Evolutionary conservation across 2,888 invertebrate species (phyloP), one percentile per base, ranked within the genome.

Genomic region (Didymodactylos carnosus): DNA sequence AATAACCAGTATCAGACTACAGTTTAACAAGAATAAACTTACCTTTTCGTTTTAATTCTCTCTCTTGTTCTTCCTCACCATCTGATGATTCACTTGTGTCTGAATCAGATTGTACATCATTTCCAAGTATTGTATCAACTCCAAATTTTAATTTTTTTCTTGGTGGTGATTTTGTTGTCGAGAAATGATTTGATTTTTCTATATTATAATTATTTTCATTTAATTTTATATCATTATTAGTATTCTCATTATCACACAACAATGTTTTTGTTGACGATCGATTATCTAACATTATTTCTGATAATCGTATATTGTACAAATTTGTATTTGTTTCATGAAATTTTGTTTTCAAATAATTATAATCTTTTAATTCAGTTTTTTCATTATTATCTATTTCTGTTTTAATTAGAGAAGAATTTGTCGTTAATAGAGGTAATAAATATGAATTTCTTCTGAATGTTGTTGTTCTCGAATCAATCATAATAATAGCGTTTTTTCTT

Each of bases 101-200:
- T 70, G 70, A 40, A 43, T 40, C 5, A 39, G 46, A 51, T 25
- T 51, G 7, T 51, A 13, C 14, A 51, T 27, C 27, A 51, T 51
- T 70, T 3, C 70, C 70, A 23, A 70, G 70, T 39, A 70, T 70
- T 27, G 70, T n/a, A 27, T 70, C 70, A 41, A 70, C 70, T n/a
- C 70, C 70, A 40, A 70, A 70, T 40, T 70, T 70, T 3, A 70
- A 35, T 46, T 70, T 46, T 19, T 70, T 70, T 29, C 41, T 7
- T 70, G 70, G 46, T 70, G 46, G 41, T 40, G 11, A 43, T 40
- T 29, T 19, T 16, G 19, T 43, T 23, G 19, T 70, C n/a, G 16
- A 16, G n/a, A 19, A 16, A 70, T 43, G 41, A n/a, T 70, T 40
- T 29, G 29, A 40, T 11, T 70, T n/a, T n/a, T 70, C 70, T 27